A percentile compares a stretch with the other conserved stretches of the same genome.
These are phyloP conservation scores for Harmothoe impar DNA, from an alignment of 2,888 invertebrate species.

Conservation along the genomic window DNA sequence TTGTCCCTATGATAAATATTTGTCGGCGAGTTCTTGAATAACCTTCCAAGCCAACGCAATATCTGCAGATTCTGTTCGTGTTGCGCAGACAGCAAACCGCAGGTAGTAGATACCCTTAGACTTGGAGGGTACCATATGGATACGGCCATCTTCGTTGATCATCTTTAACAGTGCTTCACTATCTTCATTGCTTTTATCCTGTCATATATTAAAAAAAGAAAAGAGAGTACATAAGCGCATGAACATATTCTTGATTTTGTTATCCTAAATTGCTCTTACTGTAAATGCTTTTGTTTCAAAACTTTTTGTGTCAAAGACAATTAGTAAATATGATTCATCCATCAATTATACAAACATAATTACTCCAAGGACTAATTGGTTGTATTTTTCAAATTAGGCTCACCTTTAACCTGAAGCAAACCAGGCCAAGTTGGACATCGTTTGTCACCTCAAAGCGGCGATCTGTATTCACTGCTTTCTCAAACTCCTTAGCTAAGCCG, in stretches of 20 bases:
- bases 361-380: no score
- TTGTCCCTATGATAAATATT: background rate
- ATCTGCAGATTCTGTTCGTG: conserved; percentile 91
- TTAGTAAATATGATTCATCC: no score
- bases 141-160: conserved; percentile 94
- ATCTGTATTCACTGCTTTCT: conserved; percentile 88
- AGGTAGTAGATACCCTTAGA: conserved; percentile 93
- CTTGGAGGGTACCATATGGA: conserved; percentile 96
- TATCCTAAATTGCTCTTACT: no score
- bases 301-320: no score
- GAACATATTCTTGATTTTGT: no score
- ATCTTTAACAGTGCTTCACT: conserved; percentile 92
- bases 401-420: conserved; percentile 93
- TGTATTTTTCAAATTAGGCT: no score
- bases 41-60: conserved; percentile 94
- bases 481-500: conserved; percentile 90
- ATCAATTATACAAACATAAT: no score
- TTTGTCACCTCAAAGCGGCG: conserved; percentile 91
- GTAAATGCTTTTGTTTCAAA: no score
- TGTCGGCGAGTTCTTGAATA: conserved; percentile 89
- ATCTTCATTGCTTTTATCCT: conserved; percentile 87
- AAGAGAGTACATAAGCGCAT: no score
- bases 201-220: conserved; percentile 11
- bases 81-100: conserved; percentile 94
- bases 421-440: conserved; percentile 93